Conservation (phyloP, 2,113 vertebrate species). For the Rattus norvegicus region DNA sequence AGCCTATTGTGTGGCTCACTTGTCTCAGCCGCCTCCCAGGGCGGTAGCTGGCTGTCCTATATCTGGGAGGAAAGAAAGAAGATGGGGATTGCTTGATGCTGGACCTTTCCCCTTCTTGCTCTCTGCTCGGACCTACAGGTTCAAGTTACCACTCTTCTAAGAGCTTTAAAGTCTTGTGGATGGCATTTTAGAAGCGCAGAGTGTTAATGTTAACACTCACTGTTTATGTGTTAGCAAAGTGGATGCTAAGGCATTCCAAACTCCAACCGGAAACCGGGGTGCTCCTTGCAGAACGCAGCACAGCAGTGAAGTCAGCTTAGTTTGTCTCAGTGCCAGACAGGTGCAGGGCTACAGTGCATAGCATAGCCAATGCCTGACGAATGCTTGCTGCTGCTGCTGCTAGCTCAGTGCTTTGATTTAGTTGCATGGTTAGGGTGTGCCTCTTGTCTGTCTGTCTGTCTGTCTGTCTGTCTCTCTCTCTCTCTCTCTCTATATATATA, state of each 20-base stretch:
- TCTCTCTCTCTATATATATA: background rate
- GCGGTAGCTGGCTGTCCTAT: background rate
- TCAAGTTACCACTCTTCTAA: background rate
- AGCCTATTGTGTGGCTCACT: background rate
- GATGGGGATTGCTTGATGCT: background rate
- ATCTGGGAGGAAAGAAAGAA: background rate
- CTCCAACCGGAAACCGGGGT: background rate
- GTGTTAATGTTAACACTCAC: background rate
- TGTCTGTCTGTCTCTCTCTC: no score
- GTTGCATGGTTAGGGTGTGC: background rate
- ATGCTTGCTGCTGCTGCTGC: background rate
- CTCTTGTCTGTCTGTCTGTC: no score
- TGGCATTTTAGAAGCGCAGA: background rate
- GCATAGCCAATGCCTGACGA: background rate
- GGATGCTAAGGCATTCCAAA: background rate
- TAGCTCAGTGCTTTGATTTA: background rate
- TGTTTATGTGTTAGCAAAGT: conserved; percentile 9
- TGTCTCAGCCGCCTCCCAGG: background rate
- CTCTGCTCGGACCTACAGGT: background rate
- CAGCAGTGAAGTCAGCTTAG: background rate
- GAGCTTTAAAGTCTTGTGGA: background rate
- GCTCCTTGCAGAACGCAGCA: background rate
- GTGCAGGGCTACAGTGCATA: background rate
- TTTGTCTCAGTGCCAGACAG: background rate
- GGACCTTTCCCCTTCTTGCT: background rate